These are phyloP conservation scores for Altica lythri DNA, from an alignment of 2,888 invertebrate genomes.

Conservation along the genomic window DNA sequence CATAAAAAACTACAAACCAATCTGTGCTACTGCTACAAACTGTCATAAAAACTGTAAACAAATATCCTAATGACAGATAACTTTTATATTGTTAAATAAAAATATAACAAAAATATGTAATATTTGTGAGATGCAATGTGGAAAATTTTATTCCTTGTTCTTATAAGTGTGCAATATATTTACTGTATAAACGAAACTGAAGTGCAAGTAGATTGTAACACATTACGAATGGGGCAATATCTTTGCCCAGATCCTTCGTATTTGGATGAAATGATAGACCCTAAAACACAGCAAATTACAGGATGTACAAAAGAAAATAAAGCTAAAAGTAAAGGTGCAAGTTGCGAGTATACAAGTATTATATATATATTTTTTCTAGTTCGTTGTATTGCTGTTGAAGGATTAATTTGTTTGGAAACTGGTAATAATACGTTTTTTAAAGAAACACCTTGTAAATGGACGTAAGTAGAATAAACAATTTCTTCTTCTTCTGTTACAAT, in stretches of 20 bases:
- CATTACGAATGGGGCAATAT: slow-evolving; percentile 77
- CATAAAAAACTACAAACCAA: too few relatives aligned
- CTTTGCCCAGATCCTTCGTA: slow-evolving; percentile 79
- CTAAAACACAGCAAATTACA: slow-evolving; percentile 83
- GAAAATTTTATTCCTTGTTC: neutral
- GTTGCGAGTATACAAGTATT: too few relatives aligned
- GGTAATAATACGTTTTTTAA: slow-evolving; percentile 79
- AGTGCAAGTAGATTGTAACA: slow-evolving; percentile 66
- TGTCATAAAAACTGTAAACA: too few relatives aligned
- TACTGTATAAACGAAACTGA: neutral
- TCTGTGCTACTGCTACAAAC: too few relatives aligned
- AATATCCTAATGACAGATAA: too few relatives aligned
- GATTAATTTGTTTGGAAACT: slow-evolving; percentile 79
- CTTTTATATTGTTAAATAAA: too few relatives aligned
- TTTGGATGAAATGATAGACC: slow-evolving; percentile 73
- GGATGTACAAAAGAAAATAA: slow-evolving; percentile 80
- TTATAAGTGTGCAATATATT: neutral
- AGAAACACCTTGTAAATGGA: slow-evolving; percentile 91
- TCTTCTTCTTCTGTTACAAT: too few relatives aligned
- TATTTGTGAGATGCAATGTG: too few relatives aligned
- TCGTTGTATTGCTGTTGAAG: slow-evolving; percentile 80
- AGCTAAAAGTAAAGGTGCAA: slow-evolving; percentile 81
- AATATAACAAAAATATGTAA: too few relatives aligned
- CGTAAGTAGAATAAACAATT: slow-evolving; percentile 79
- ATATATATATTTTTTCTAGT: slow-evolving; percentile 63